Base-by-base conservation (phyloP, 2,888 invertebrate genomes). In the Dione vanillae region DNA sequence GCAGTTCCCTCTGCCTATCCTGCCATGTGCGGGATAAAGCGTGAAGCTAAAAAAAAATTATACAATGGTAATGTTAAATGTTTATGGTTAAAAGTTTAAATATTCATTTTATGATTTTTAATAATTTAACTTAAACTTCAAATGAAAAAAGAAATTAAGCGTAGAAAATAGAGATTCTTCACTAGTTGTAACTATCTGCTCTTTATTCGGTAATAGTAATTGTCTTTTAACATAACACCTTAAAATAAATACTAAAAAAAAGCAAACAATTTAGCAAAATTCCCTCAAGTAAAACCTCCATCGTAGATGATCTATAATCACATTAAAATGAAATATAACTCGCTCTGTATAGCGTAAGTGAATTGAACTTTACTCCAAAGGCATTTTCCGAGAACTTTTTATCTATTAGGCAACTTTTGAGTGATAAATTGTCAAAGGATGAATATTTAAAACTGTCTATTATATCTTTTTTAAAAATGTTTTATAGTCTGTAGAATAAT, bases 381-480 rank as follows among this genome's bases (percentile, higher is more conserved):
- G 37, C 37, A 27, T 52, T 20, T n/a, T 45, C 20, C 43, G 10
- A 11, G 11, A 43, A 20, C 43, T 59, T 45, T 59, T 43, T 43
- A 59, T 27, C 43, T 45, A 59, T 54, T 54, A 59, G 43, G 43
- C 27, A 43, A 45, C 59, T 43, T 59, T 59, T n/a, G 27, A 59
- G 37, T 35, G 59, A 59, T 59, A 45, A 59, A 43, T 45, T 45
- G 43, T 14, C 59, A 59, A 59, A 43, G 59, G 43, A 59, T 43
- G 43, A 59, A 59, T 27, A 27, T 59, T 14, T 9, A 10, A 27
- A 20, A 27, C 12, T n/a, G 27, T 43, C 16, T n/a, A 2, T 37
- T 54, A n/a, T 37, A 54, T 37, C 16, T 10, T 37, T 10, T 37
- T 54, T n/a, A n/a, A 35, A 35, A 54, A 35, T 16, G 9, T 54